These are phyloP conservation scores for Drosophila navojoa DNA, from an alignment of 1,140 invertebrate genomes.

Conservation along the genomic window DNA sequence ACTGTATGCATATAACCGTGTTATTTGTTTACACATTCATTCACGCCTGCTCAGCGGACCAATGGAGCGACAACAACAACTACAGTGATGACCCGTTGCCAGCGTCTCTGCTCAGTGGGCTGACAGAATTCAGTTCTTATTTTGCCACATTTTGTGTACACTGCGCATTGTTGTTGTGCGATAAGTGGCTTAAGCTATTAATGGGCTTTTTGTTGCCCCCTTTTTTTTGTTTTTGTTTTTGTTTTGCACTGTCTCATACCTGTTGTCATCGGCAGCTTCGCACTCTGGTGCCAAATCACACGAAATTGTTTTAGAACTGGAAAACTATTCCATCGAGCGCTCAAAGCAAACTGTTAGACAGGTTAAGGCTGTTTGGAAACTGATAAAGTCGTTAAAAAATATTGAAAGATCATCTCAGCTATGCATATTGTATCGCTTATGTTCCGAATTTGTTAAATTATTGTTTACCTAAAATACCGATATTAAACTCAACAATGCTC, in stretches of 20 bases:
- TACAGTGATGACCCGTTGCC: conserved; percentile 53
- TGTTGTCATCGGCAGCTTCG: conserved; percentile 41
- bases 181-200: conserved; percentile 83
- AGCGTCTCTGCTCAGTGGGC: conserved; percentile 33
- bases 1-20: conserved; percentile 18
- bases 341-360: too few species aligned
- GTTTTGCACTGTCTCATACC: conserved; percentile 52
- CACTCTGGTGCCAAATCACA: conserved; percentile 57
- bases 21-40: conserved; percentile 65
- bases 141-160: conserved; percentile 58
- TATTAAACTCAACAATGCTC: background rate
- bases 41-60: conserved; percentile 31
- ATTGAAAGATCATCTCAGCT: too few species aligned
- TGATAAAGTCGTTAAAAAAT: too few species aligned
- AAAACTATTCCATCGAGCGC: background rate
- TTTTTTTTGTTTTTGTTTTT: conserved; percentile 22
- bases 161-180: conserved; percentile 68
- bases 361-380: too few species aligned
- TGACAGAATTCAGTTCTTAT: conserved; percentile 52
- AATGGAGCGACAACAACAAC: conserved; percentile 42
- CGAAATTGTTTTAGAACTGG: conserved; percentile 14
- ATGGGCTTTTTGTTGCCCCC: conserved; percentile 61
- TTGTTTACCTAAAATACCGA: too few species aligned
- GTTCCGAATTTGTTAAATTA: too few species aligned
- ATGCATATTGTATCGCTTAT: too few species aligned